These are phyloP conservation scores for Acomys russatus DNA, from an alignment of 2,797 vertebrate genomes.

Conservation along the genomic window DNA sequence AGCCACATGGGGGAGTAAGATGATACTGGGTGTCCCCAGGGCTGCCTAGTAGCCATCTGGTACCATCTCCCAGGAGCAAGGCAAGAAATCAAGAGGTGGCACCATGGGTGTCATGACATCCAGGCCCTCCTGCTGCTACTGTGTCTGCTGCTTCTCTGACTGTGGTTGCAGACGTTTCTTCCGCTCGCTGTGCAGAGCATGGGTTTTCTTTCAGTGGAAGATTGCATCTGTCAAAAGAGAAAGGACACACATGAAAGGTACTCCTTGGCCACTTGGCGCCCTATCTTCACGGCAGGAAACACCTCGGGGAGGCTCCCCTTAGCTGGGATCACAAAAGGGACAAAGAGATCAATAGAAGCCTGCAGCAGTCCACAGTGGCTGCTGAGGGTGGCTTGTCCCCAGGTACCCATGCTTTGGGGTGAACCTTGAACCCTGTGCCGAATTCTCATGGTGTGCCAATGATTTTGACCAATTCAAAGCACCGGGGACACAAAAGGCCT, in stretches of 20 bases:
- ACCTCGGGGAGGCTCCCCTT: no score
- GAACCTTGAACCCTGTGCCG: not conserved
- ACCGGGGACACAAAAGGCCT: not conserved
- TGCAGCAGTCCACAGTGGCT: no score
- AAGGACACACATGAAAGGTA: not conserved
- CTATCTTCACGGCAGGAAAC: no score
- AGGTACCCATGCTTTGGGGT: not conserved
- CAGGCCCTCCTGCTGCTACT: not conserved
- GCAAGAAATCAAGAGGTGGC: no score
- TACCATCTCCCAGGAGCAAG: no score
- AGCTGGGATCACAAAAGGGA: not conserved
- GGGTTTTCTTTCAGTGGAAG: not conserved
- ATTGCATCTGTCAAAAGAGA: not conserved
- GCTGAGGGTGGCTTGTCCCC: no score
- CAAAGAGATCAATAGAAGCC: not conserved
- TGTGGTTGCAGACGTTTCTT: not conserved
- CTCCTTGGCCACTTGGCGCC: not conserved
- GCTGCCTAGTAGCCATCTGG: not conserved
- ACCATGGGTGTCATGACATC: not conserved
- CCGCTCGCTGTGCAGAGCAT: fast-evolving
- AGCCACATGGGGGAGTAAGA: no score
- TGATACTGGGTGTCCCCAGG: not conserved
- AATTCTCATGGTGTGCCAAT: no score
- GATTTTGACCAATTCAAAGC: not conserved
- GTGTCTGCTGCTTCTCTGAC: not conserved